These are phyloP conservation scores for Xiphydria camelus DNA, from an alignment of 2,888 invertebrate genomes.

Conservation along the genomic window DNA sequence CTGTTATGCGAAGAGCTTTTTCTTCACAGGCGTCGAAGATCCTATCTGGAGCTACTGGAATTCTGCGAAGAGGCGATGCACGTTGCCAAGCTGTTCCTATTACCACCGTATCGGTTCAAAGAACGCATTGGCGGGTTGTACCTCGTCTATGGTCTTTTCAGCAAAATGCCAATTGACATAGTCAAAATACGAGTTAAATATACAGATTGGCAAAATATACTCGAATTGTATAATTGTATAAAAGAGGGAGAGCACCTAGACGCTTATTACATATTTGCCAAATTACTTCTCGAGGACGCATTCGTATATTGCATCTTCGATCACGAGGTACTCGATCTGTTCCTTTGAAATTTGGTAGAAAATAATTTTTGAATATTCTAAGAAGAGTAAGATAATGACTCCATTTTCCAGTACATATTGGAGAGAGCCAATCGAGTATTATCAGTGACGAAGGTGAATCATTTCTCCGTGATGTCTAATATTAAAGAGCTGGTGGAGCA, in stretches of 20 bases:
- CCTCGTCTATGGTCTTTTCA: conserved; percentile 48
- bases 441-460: conserved; percentile 28
- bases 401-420: conserved; percentile 37
- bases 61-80: conserved; percentile 50
- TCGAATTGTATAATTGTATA: conserved; percentile 41
- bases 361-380: not conserved
- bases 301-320: conserved; percentile 41
- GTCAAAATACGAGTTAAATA: conserved; percentile 44
- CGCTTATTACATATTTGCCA: conserved; percentile 49
- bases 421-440: conserved; percentile 35
- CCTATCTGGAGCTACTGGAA: conserved; percentile 37
- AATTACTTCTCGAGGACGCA: conserved; percentile 42
- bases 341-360: not conserved
- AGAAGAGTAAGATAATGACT: not conserved
- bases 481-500: conserved; percentile 32
- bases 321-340: conserved; percentile 37
- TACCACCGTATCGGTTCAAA: conserved; percentile 34
- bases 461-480: conserved; percentile 33
- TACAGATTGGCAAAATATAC: conserved; percentile 41
- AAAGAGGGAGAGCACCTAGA: conserved; percentile 44
- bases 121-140: conserved; percentile 49
- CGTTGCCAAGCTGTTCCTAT: conserved; percentile 43
- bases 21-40: conserved; percentile 35
- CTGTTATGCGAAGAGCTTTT: conserved; percentile 1
- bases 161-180: conserved; percentile 43